These are phyloP conservation scores for Peucedramus taeniatus DNA, from an alignment of 2,113 vertebrate genomes.

Conservation along the genomic window DNA sequence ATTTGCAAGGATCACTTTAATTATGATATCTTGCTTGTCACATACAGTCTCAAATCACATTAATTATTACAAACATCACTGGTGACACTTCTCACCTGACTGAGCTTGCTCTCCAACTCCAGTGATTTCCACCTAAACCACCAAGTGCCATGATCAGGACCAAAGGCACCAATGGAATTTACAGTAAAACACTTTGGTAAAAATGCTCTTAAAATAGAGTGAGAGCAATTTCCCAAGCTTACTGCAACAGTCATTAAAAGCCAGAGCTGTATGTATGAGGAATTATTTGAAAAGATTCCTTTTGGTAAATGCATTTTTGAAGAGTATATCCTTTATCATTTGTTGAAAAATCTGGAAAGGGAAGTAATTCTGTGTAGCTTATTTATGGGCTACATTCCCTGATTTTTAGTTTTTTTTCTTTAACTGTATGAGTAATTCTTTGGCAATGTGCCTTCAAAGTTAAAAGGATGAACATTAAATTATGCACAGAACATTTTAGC, in stretches of 20 bases:
- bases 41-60: not conserved
- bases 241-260: not conserved
- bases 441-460: constrained; percentile 23
- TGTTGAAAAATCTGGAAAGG: not conserved
- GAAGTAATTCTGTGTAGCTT: not conserved
- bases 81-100: not conserved
- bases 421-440: constrained; percentile 28
- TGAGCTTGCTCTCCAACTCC: not conserved
- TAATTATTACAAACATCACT: not conserved
- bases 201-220: not conserved
- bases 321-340: not conserved
- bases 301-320: constrained; percentile 18
- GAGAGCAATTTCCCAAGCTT: not conserved
- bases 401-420: not conserved
- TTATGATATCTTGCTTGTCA: not conserved
- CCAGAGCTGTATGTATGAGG: not conserved
- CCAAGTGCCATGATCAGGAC: not conserved
- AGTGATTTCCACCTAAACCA: not conserved
- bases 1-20: not conserved
- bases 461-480: constrained; percentile 49
- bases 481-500: not conserved
- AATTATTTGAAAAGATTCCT: not conserved
- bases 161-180: not conserved
- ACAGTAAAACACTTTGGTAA: not conserved
- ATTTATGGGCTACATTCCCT: not conserved